Conservation (phyloP, 1,140 invertebrate genomes). For the Drusus annulatus region DNA sequence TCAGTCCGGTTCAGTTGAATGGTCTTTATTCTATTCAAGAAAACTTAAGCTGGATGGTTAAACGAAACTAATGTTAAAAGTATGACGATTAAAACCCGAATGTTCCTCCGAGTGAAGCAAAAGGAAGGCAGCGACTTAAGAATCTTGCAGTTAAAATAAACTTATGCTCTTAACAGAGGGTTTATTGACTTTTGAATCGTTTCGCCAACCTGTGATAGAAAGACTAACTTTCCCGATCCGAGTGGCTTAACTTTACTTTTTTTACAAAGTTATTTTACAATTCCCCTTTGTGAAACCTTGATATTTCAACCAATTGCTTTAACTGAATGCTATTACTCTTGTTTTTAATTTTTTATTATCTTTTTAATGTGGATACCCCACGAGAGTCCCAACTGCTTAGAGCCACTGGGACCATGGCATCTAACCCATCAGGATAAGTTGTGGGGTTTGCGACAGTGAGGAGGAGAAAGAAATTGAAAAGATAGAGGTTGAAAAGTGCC, state of each 20-base stretch:
- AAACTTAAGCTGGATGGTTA: neutral
- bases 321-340: too few species aligned
- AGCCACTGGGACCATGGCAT: too few species aligned
- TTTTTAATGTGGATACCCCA: too few species aligned
- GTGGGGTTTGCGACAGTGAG: too few species aligned
- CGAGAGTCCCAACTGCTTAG: too few species aligned
- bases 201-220: slow-evolving; percentile 14
- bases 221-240: slow-evolving; percentile 2
- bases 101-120: slow-evolving; percentile 40
- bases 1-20: slow-evolving; percentile 7
- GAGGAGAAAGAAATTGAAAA: too few species aligned
- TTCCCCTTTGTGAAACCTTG: neutral
- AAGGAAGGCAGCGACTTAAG: neutral
- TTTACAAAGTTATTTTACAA: neutral
- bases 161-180: slow-evolving; percentile 40
- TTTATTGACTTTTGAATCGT: slow-evolving; percentile 45
- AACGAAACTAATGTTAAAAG: slow-evolving; percentile 39
- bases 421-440: too few species aligned
- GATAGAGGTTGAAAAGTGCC: too few species aligned
- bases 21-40: neutral
- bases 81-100: slow-evolving; percentile 47
- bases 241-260: neutral
- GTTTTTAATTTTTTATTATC: too few species aligned
- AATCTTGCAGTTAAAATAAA: slow-evolving; percentile 46
- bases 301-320: neutral